Evolutionary conservation across 2,113 vertebrate species (phyloP), one percentile per base, ranked within the genome.

Genomic region (Antechinus flavipes): DNA sequence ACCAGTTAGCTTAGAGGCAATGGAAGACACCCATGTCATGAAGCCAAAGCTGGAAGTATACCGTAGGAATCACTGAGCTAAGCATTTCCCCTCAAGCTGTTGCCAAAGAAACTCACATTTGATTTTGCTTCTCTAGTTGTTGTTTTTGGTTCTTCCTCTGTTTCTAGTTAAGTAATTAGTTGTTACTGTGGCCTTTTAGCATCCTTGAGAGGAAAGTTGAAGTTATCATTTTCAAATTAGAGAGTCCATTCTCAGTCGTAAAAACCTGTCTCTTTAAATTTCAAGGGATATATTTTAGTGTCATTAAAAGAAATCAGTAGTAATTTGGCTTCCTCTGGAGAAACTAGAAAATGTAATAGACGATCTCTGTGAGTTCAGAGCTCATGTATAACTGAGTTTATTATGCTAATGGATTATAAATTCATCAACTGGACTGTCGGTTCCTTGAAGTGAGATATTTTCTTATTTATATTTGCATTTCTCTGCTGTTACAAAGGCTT

Each of bases 111-210:
- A 84, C 68, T 84, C n/a, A 42, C 35, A 84, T 84, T 84, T 42
- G 68, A 84, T 84, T 84, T 84, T 84, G n/a, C n/a, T 84, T 42
- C 68, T 19, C 68, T 42, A 22, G 47, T 91, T 49, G n/a, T 19
- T 95, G 3, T 55, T 94, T 76, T 90, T 22, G 94, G 46, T 58
- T 90, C 47, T 90, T 91, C 0, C 30, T 68, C 89, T 84, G 26
- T 84, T 94, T 56, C 92, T 89, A 93, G 53, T 54, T n/a, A 91
- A 16, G 14, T 93, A 92, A 91, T 54, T 93, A 96, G 24, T 58
- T 14, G n/a, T 84, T 84, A 84, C 30, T 46, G 91, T 91, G 42
- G 19, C 35, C 27, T 58, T 84, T 96, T 49, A 89, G 54, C 10
- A 53, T 90, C 95, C 24, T 0, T 91, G 89, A 91, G 91, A 93